Base-by-base conservation (phyloP, 2,113 vertebrate species). In the Pelobates fuscus region DNA sequence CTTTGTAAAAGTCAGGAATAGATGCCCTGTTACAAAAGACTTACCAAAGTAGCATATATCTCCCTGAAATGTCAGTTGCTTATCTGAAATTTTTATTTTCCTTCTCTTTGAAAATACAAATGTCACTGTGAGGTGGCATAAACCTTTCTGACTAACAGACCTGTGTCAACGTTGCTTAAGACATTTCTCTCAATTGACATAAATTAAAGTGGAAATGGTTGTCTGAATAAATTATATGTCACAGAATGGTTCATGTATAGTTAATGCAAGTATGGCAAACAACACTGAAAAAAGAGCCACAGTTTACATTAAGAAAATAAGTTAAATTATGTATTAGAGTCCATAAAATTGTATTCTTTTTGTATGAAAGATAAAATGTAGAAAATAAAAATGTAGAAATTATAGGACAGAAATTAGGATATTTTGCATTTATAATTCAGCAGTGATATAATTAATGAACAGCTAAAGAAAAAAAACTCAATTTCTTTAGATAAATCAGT, bases 91-190 rank as follows among this genome's bases (percentile, higher is more conserved):
- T 49, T 49, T 49, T 49, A 49, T 49, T 49, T 3, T 49, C 1
- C 3, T 14, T 49, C 3, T 49, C 14, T 49, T 18, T 49, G 44
- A 49, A 49, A 49, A 18, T 37, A 65, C 7, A 46, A 49, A 43
- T 49, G 26, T 66, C 24, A 37, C 63, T 49, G 8, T 10, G 27
- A 67, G 64, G 64, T 67, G 44, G 64, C 64, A 52, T 27, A 67
- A 67, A 52, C 64, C 64, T 66, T 66, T 67, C 64, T 27, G 63
- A 46, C 65, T 67, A 68, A 55, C 49, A 32, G 18, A 32, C 52
- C 66, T 30, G 5, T 18, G 66, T 55, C 66, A 32, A n/a, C 18
- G 20, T 54, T 32, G 20, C n/a, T 68, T 32, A 55, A 32, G 66
- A 23, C 27, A 15, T 32, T 12, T 30, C 52, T 68, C 54, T 3